Conservation (phyloP, 2,797 vertebrate genomes). For the Ficedula albicollis region DNA sequence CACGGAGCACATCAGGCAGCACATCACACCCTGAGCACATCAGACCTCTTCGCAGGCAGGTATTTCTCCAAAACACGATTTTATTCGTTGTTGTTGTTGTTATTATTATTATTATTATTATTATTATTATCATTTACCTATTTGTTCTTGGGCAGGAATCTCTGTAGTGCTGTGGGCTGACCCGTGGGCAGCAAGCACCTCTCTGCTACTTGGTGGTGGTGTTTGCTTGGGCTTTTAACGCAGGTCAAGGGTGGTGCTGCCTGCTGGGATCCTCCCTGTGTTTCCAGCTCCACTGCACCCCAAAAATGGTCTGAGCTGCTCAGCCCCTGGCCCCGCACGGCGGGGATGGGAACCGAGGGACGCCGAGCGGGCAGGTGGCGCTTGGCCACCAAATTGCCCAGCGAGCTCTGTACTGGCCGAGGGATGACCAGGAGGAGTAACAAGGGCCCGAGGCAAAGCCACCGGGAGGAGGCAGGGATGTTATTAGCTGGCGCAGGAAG, state of each 20-base stretch:
- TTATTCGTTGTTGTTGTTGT: neutral
- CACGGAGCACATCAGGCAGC: rapidly evolving
- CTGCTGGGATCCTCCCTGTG: neutral
- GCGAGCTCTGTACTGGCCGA: neutral
- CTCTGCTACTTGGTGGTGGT: neutral
- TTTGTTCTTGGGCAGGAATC: neutral
- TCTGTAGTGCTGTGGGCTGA: neutral
- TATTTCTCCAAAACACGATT: neutral
- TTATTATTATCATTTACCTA: too few species aligned
- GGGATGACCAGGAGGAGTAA: slow-evolving; percentile 36
- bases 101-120: too few species aligned
- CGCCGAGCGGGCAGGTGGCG: neutral
- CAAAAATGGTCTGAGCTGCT: neutral
- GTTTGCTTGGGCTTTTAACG: neutral
- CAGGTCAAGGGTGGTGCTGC: neutral
- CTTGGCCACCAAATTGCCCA: neutral
- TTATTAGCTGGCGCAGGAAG: neutral
- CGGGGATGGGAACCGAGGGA: rapidly evolving
- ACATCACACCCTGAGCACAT: neutral
- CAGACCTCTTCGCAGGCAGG: neutral
- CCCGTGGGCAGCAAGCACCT: neutral
- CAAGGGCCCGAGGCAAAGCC: slow-evolving; percentile 36
- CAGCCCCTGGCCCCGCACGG: rapidly evolving
- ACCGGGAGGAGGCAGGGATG: neutral
- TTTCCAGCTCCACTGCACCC: neutral